Evolutionary conservation across 2,797 vertebrate genomes (phyloP), one percentile per base, ranked within the genome.

Genomic region (Pangasius mekongensis): DNA sequence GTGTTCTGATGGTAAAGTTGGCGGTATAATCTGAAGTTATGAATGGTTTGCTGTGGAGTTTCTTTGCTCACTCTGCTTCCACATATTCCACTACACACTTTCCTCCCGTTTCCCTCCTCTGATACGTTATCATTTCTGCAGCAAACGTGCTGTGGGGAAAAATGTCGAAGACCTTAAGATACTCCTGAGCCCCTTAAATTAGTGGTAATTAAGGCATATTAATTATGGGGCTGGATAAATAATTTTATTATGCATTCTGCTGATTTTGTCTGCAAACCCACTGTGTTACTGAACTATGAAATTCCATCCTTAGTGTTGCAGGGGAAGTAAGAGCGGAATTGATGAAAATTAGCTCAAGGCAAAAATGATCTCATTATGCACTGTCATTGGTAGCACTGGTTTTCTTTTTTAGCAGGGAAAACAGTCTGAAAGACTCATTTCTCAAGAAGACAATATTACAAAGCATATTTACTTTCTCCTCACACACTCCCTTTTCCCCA

Each of bases 311-410:
- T 88, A 74, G 73, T 84, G 82, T 83, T 82, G 88, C 89, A 87
- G 90, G 89, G 66, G 87, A 88, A 91, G 93, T 93, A 92, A 89
- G 86, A 91, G 52, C 22, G 30, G 33, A 64, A 91, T 92, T 20
- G 86, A 93, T 94, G 77, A 90, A 92, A 94, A 92, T 89, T 89
- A 33, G n/a, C 91, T 92, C 49, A 64, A 90, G 92, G 92, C 88
- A 49, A 87, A 89, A 92, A 92, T 90, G 52, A 90, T 92, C 81
- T 80, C 60, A 66, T 64, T 36, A 1, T 13, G 81, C 58, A 83
- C 69, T 56, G 85, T 77, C 62, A 83, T 74, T 62, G 77, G 47
- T 71, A 39, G 5, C 36, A 14, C 24, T 0, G 67, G 60, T 62
- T 58, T 85, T 24, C 43, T 80, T 84, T 47, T 71, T 64, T 0